phyloP scores from a whole-genome alignment of 2,888 invertebrate genomes.

The Volucella inflata region DNA sequence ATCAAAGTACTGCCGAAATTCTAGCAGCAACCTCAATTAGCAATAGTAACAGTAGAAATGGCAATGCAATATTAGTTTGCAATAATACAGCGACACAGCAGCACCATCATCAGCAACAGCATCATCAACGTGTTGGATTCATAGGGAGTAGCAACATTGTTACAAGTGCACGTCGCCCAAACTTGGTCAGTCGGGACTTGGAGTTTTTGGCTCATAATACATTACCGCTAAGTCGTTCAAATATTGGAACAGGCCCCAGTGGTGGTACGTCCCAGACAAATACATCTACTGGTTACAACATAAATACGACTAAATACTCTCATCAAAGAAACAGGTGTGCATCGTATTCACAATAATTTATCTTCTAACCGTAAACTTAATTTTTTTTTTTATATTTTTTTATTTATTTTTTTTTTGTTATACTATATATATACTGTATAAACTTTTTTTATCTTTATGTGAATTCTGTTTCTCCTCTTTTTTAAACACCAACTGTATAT shows the following conservation, averaged over 20 bases:
- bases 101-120: constrained; percentile 60
- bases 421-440: not conserved
- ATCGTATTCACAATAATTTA: constrained; percentile 44
- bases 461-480: not conserved
- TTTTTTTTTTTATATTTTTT: not conserved
- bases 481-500: constrained; percentile 10
- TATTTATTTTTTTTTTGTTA: constrained; percentile 3
- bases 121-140: constrained; percentile 38
- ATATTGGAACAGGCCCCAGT: constrained; percentile 22
- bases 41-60: constrained; percentile 48
- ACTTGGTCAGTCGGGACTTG: constrained; percentile 66
- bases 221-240: constrained; percentile 56
- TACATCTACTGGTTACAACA: constrained; percentile 46
- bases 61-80: constrained; percentile 54
- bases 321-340: constrained; percentile 73
- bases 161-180: constrained; percentile 60
- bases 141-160: constrained; percentile 49
- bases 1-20: constrained; percentile 50
- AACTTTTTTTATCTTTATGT: not conserved
- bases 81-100: constrained; percentile 6
- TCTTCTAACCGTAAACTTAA: constrained; percentile 15
- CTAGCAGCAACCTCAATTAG: constrained; percentile 36
- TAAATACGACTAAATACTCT: constrained; percentile 56
- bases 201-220: constrained; percentile 70
- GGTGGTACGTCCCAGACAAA: constrained; percentile 10